Evolutionary conservation across 2,888 invertebrate species (phyloP), one percentile per base, ranked within the genome.

Genomic region (Macrophya annulata): DNA sequence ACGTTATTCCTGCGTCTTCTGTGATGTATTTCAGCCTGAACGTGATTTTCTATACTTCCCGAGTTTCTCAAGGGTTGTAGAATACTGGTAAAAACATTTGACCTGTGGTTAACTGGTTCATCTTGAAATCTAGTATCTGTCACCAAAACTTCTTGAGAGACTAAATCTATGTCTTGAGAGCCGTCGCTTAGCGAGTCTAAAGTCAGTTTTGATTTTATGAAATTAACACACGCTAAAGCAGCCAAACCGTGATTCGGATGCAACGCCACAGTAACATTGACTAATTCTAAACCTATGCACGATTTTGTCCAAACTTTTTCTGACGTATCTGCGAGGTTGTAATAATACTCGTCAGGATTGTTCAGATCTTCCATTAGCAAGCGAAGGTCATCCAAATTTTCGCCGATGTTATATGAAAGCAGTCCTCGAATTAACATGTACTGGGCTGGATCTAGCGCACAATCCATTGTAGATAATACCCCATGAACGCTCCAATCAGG

Each of bases 141-240:
- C 81, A 98, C 96, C 25, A 97, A 94, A 91, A 98, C 98, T 93
- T 98, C 98, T 94, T 97, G 97, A 0, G 99, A 99, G 0, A 98
- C 98, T 31, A 99, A 95, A 93, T 99, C 99, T 83, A 99, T 96
- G 90, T 99, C 99, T 93, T 98, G 98, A 17, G 98, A 96, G 76
- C 97, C 96, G 93, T 99, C 98, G 89, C 98, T 98, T 92, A 96
- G 97, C 5, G 97, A 96, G 92, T 99, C 98, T 84, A 98, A 96
- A 68, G 97, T 96, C 72, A 99, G 94, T 25, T 96, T 96, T 0
- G 99, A 99, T 93, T 97, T 97, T 88, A 99, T 97, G 93, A 99
- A 99, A 94, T 99, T 98, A 86, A 99, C 96, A 90, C 97, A 97
- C 1, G 98, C 98, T 76, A 99, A 94, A 8, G 96, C 95, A 0